Base-by-base conservation (phyloP, 2,113 vertebrate genomes). In the Gallinago undulata region DNA sequence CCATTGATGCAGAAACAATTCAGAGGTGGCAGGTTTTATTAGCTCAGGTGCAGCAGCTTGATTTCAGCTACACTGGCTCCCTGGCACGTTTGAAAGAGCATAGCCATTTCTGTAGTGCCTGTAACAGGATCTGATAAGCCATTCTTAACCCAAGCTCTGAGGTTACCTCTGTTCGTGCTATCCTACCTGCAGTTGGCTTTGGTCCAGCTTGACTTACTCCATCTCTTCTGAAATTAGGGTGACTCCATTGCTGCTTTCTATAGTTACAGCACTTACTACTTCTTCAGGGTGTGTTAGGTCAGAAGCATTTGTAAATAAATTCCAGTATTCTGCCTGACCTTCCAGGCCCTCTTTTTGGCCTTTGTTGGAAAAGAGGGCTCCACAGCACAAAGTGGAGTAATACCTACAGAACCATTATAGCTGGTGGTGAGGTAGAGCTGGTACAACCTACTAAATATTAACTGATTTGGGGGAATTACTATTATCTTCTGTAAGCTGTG, bases 1-100 rank as follows among this genome's bases (percentile, higher is more conserved):
- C 48, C 41, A 10, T 22, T 75, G 43, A 79, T 75, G 53, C 57
- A 92, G 66, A 84, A 96, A 37, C 51, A 37, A 68, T 78, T 88
- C 56, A 55, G 53, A 90, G 70, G 60, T 79, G 86, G 56, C 53
- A 64, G n/a, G 13, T 79, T 92, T 85, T 92, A 76, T 79, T 90
- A 88, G 24, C 22, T 92, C 10, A 19, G 25, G 37, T 87, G 60
- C 7, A 8, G 19, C 60, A 19, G 41, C 64, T 55, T 30, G 10
- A 28, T 84, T 60, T 41, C 60, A 57, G 19, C 35, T 45, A 11
- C 8, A 1, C 10, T 63, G 66, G 11, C 31, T 75, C 31, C 19
- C n/a, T 33, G 43, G 17, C n/a, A 63, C 1, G 0, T 30, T 64
- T 1, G 22, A 67, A 75, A 13, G 22, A 62, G 19, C 45, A 9